Evolutionary conservation across 2,888 invertebrate genomes (phyloP), one percentile per base, ranked within the genome.

Genomic region (Chymomyza caudatula): DNA sequence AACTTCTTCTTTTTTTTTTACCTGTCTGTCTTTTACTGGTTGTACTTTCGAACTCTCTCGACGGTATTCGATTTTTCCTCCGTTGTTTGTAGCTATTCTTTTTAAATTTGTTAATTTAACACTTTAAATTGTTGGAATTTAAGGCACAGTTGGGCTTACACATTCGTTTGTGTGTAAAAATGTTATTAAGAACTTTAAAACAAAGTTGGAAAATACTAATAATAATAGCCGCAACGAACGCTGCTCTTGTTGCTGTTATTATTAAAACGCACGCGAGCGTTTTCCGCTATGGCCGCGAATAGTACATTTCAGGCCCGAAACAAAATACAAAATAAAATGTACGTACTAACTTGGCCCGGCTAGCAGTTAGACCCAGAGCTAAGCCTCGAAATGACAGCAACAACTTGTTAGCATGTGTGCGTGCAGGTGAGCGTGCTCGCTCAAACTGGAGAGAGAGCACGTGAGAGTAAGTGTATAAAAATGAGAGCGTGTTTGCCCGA

Each of bases 271-370:
- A 82, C 85, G 80, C 86, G 77, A 84, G 63, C 78, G 77, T 77
- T 66, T 65, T 82, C 73, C 83, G 83, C 71, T 71, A 62, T 72
- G 65, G 64, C 69, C 82, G 82, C 68, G 76, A 66, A 74, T 74
- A 53, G 53, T 43, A 68, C 65, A 71, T 85, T 77, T 73, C 74
- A 70, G 78, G 73, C 70, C 71, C 78, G 74, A 76, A 71, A 67
- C 71, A 80, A 74, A 76, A 75, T 56, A 62, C 49, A n/a, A 57
- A 44, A 44, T 54, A 54, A 52, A 61, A 53, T 55, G 55, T 55
- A 74, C 71, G n/a, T 73, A 79, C 82, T 85, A 79, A 82, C 78
- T 77, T 80, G 51, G 77, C 70, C 72, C 78, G 67, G 73, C 70
- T 79, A 70, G 77, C 66, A 53, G 57, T 73, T 74, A 74, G 74